Evolutionary conservation across 1,140 invertebrate species (phyloP).

Genomic region (Wiebesia pumilae): DNA sequence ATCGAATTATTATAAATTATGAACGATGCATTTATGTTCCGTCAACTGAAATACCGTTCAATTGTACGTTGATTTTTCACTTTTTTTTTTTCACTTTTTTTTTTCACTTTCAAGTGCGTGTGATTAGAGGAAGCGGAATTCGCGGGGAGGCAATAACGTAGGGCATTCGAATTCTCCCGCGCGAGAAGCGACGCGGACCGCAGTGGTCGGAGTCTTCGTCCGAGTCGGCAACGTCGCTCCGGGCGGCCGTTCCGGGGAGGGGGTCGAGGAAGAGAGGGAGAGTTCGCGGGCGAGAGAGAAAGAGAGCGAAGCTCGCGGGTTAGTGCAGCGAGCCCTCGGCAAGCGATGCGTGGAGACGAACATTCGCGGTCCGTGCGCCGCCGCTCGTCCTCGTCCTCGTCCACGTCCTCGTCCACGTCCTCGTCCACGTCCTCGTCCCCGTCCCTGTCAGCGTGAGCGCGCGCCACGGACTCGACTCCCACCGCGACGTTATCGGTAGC

Average conservation of each 20-base stretch:
- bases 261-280: background rate
- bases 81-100: too few relatives aligned
- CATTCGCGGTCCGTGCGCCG: background rate
- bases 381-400: background rate
- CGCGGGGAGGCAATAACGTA: too few relatives aligned
- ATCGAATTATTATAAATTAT: too few relatives aligned
- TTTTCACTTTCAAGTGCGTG: too few relatives aligned
- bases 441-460: background rate
- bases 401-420: background rate
- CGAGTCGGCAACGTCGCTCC: background rate
- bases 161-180: background rate
- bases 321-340: constrained; percentile 25
- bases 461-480: background rate
- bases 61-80: too few relatives aligned
- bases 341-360: background rate
- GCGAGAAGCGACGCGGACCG: background rate
- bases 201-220: background rate
- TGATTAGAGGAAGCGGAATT: too few relatives aligned
- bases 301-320: background rate
- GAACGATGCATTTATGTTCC: too few relatives aligned
- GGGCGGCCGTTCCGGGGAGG: background rate
- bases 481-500: too few relatives aligned
- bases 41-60: too few relatives aligned
- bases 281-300: background rate
- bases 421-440: background rate